Evolutionary conservation across 2,113 vertebrate genomes (phyloP).

Genomic region (Heteronetta atricapilla): DNA sequence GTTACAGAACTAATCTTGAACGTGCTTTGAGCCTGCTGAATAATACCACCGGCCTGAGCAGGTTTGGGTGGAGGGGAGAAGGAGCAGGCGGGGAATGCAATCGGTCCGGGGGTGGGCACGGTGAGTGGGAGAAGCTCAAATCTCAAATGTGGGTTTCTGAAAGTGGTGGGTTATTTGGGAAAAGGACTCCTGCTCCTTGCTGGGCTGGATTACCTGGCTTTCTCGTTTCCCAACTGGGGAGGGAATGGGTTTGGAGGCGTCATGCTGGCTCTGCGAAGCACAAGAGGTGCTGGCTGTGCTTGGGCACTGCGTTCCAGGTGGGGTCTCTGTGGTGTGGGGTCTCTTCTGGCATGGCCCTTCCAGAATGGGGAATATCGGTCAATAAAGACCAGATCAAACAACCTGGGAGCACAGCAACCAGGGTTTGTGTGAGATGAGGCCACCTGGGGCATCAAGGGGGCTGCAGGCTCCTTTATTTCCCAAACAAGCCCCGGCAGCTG

Average conservation of each 20-base stretch:
- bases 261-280: fast-evolving
- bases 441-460: neutral
- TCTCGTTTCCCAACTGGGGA: neutral
- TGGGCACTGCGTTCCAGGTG: neutral
- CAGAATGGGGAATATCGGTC: neutral
- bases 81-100: neutral
- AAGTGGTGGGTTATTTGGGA: neutral
- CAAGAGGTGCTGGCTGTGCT: neutral
- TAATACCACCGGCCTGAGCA: neutral
- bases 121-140: neutral
- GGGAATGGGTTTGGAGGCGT: neutral
- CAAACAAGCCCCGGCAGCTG: neutral
- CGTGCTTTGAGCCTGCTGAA: neutral
- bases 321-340: too few species aligned
- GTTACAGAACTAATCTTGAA: slow-evolving; percentile 54
- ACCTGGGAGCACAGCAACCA: too few species aligned
- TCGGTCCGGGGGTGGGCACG: neutral
- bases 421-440: neutral
- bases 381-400: neutral
- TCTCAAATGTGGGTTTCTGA: neutral
- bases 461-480: neutral
- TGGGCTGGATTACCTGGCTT: neutral
- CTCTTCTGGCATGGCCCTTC: neutral
- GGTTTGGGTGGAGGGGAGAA: neutral
- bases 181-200: fast-evolving